Conservation (phyloP, 2,888 invertebrate genomes). For the Heliconius sara region DNA sequence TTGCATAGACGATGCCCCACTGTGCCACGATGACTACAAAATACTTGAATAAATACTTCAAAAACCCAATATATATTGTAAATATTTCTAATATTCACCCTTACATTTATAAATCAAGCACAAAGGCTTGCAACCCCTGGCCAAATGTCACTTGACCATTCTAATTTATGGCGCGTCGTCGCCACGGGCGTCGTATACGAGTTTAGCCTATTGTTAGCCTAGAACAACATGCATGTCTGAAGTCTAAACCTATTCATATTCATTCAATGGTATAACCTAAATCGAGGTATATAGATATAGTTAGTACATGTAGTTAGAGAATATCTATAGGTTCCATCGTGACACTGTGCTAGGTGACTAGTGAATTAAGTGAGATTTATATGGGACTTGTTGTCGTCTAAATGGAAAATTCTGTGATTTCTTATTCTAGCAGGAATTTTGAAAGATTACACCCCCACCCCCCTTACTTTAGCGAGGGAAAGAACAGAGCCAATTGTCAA, state of each 20-base stretch:
- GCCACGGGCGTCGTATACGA: conserved; percentile 55
- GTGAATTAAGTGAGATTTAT: not conserved
- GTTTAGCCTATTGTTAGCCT: conserved; percentile 40
- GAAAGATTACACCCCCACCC: not conserved
- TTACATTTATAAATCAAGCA: not conserved
- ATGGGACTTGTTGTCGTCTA: not conserved
- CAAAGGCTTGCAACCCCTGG: conserved; percentile 21
- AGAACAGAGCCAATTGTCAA: no score
- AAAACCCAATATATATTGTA: not conserved
- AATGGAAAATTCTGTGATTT: not conserved
- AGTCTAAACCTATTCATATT: conserved; percentile 40
- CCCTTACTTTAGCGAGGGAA: no score
- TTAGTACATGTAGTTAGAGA: not conserved
- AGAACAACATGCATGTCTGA: conserved; percentile 37
- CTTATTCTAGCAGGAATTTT: not conserved
- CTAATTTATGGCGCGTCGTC: conserved; percentile 77
- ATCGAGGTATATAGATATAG: conserved; percentile 3
- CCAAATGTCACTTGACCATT: conserved; percentile 73
- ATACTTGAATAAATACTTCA: not conserved
- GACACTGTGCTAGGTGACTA: not conserved
- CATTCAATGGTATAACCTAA: conserved; percentile 26
- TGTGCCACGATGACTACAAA: not conserved
- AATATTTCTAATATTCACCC: not conserved
- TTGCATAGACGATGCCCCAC: not conserved
- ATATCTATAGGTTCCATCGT: not conserved